Percentiles rank a stretch among this genome's conserved stretches.
Conservation (phyloP, 2,888 invertebrate genomes). For the Aradus depressus region DNA sequence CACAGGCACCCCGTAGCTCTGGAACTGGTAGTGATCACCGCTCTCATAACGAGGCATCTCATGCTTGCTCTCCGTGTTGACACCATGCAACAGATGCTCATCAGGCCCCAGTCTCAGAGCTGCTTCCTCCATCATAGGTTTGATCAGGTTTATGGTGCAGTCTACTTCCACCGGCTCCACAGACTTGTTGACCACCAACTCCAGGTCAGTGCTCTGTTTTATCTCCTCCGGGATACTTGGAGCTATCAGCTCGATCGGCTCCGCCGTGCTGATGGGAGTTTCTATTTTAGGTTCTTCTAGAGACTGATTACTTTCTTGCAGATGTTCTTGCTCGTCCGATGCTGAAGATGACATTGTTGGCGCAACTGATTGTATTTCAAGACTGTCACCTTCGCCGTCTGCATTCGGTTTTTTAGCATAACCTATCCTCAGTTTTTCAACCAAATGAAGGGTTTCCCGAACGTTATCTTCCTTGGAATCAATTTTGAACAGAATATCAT, state of each 20-base stretch:
- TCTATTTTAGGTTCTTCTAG: slow-evolving; percentile 11
- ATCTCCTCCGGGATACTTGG: slow-evolving; percentile 26
- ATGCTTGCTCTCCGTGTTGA: slow-evolving; percentile 23
- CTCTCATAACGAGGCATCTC: slow-evolving; percentile 21
- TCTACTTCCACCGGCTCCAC: slow-evolving; percentile 17
- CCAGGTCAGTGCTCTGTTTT: slow-evolving; percentile 18
- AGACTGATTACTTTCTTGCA: slow-evolving; percentile 8
- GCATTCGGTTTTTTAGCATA: slow-evolving; percentile 32
- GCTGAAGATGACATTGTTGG: slow-evolving; percentile 32
- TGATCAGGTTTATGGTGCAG: slow-evolving; percentile 20
- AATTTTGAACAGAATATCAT: slow-evolving; percentile 58
- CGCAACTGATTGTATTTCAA: slow-evolving; percentile 26
- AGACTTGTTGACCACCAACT: slow-evolving; percentile 11
- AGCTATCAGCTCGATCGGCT: slow-evolving; percentile 21
- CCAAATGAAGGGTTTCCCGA: slow-evolving; percentile 69
- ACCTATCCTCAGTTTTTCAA: slow-evolving; percentile 63
- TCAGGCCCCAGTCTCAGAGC: slow-evolving; percentile 12
- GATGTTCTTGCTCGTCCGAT: slow-evolving; percentile 6
- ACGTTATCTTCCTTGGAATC: slow-evolving; percentile 74
- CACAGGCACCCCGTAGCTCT: slow-evolving; percentile 33
- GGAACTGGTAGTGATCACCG: slow-evolving; percentile 26
- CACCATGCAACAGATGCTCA: slow-evolving; percentile 8
- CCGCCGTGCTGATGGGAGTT: not conserved
- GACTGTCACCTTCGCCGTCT: slow-evolving; percentile 15
- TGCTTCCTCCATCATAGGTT: slow-evolving; percentile 22